Evolutionary conservation across 2,797 vertebrate genomes (phyloP), one percentile per base, ranked within the genome.

Genomic region (Scolopax rusticola): DNA sequence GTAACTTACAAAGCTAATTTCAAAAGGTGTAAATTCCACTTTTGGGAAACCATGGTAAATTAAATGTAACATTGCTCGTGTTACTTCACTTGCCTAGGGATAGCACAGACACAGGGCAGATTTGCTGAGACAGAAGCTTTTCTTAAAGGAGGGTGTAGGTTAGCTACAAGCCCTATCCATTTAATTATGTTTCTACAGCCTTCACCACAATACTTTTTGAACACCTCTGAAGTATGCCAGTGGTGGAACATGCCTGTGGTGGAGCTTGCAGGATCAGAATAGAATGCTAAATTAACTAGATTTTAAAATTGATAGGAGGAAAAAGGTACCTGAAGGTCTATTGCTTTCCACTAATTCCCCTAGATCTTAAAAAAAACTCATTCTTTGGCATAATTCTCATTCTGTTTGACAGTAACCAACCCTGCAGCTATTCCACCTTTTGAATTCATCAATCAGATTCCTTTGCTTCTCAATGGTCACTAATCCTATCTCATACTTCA

Each of bases 251-350:
- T 32, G 95, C 90, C 93, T 43, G 67, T 32, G 47, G 87, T 85
- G 60, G n/a, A 91, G 36, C 60, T 92, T 93, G 67, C 94, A 96
- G 87, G n/a, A 92, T 56, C 75, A 77, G 78, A 67, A 77, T 13
- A 60, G 60, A 77, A 91, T 19, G 14, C 53, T 80, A 15, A 89
- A 77, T 80, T 63, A 87, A 70, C 71, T 53, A 33, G 45, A 30
- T 25, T 91, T 85, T 74, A 45, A 89, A 97, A 51, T 25, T 85
- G 91, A 92, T 68, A 30, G 53, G 40, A 85, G 36, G 25, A 91
- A 91, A 93, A 95, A 95, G 84, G 71, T 77, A 92, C 91, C 94
- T 80, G 89, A 85, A 93, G 91, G 68, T 92, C 60, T 87, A 32
- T 8, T 65, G 67, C 89, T 79, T 92, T 89, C 69, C 70, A 63